These are phyloP conservation scores for Melikaiella ostensackeni DNA, from an alignment of 2,888 invertebrate species.

Conservation along the genomic window DNA sequence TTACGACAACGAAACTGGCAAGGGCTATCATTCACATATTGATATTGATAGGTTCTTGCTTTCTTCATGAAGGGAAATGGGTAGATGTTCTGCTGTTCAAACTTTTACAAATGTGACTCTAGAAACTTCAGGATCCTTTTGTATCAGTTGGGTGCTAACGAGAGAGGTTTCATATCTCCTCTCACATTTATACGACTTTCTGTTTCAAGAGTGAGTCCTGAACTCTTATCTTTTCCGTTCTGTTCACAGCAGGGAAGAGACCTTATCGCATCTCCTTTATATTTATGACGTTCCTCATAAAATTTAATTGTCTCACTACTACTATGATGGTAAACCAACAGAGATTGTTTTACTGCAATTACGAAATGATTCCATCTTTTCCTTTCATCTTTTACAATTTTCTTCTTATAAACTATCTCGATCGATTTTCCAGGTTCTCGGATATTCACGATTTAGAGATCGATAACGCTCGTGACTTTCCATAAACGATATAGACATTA, in stretches of 20 bases:
- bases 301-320: conserved; percentile 25
- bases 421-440: conserved; percentile 7
- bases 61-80: background rate
- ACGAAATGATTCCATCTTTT: background rate
- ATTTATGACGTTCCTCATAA: conserved; percentile 8
- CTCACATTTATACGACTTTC: background rate
- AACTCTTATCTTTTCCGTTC: conserved; percentile 9
- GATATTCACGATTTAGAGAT: conserved; percentile 9
- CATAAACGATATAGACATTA: conserved; percentile 40
- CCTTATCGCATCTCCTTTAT: background rate
- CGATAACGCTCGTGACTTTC: background rate
- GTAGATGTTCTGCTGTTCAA: background rate
- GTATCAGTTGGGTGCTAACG: conserved; percentile 18
- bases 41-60: background rate
- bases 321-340: background rate
- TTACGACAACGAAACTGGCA: no score
- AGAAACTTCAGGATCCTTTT: background rate
- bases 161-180: background rate
- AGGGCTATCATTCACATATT: background rate
- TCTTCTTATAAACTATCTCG: background rate
- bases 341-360: background rate
- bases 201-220: background rate
- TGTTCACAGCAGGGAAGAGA: conserved; percentile 14
- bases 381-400: background rate
- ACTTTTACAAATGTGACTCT: no score